These are phyloP conservation scores for Paramuricea clavata DNA, from an alignment of 92 coral and sea anemone species.

Conservation along the genomic window DNA sequence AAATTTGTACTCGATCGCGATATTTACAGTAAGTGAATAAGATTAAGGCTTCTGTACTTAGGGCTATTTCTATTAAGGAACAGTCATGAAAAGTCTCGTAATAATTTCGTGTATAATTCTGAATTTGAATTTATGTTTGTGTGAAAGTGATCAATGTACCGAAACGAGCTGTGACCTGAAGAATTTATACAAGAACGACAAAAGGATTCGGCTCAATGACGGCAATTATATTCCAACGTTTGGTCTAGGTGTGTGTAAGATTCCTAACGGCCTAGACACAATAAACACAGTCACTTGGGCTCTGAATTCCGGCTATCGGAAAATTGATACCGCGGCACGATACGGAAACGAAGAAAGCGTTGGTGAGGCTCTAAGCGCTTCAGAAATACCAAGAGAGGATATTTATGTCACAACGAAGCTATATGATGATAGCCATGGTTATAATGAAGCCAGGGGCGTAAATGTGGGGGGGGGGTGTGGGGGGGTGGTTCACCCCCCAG, in stretches of 20 bases:
- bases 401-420: conserved; percentile 90
- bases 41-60: background rate
- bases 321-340: conserved; percentile 92
- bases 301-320: conserved; percentile 85
- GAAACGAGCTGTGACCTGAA: background rate
- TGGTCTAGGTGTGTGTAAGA: conserved; percentile 91
- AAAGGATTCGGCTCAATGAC: conserved; percentile 68
- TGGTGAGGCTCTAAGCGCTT: conserved; percentile 83
- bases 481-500: too few species aligned
- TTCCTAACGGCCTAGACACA: conserved; percentile 78
- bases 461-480: too few species aligned
- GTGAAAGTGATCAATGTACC: conserved; percentile 2
- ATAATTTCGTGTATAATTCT: background rate
- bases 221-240: conserved; percentile 82
- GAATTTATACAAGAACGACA: background rate
- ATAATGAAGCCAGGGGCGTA: conserved; percentile 87
- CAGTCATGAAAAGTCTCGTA: background rate
- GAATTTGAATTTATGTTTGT: conserved; percentile 2
- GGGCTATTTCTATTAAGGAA: background rate
- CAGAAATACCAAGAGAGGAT: conserved; percentile 75
- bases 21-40: conserved; percentile 26
- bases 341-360: conserved; percentile 92
- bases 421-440: conserved; percentile 90
- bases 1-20: background rate
- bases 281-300: conserved; percentile 89